phyloP scores from a whole-genome alignment of 1,140 invertebrate genomes.

The Augochlora pura region DNA sequence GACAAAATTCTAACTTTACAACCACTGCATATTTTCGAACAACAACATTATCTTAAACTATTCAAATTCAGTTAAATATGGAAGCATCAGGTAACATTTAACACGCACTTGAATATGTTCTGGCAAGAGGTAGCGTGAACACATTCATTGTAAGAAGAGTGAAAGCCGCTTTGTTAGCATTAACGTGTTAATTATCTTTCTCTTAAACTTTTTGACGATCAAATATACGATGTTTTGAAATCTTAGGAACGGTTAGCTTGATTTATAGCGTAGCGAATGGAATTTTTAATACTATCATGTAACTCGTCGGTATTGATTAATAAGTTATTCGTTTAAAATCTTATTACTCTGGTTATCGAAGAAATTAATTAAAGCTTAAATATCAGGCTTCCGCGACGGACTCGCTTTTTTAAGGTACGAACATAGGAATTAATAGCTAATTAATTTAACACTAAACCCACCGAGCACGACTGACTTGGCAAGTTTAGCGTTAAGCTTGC shows the following conservation, averaged over 20 bases:
- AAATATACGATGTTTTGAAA: background rate
- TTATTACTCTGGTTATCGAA: background rate
- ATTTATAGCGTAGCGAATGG: background rate
- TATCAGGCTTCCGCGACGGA: background rate
- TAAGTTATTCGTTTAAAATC: background rate
- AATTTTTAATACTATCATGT: background rate
- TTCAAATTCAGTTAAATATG: constrained; percentile 3
- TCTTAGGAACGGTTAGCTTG: background rate
- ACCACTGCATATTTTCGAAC: background rate
- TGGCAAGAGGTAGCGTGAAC: constrained; percentile 49
- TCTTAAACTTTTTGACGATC: constrained; percentile 8
- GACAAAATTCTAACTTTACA: background rate
- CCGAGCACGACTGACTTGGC: too few species aligned
- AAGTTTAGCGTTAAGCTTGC: background rate
- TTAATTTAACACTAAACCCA: constrained; percentile 14
- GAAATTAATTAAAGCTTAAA: constrained; percentile 46
- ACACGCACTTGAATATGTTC: constrained; percentile 12
- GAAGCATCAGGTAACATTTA: constrained; percentile 28
- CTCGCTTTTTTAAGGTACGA: background rate
- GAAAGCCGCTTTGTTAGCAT: constrained; percentile 19
- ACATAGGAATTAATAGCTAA: constrained; percentile 28
- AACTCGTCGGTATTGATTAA: background rate
- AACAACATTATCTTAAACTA: background rate
- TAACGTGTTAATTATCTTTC: constrained; percentile 12
- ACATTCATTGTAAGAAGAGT: constrained; percentile 50